Conservation (phyloP, 2,888 invertebrate genomes). For the Xanthostigma xanthostigma region DNA sequence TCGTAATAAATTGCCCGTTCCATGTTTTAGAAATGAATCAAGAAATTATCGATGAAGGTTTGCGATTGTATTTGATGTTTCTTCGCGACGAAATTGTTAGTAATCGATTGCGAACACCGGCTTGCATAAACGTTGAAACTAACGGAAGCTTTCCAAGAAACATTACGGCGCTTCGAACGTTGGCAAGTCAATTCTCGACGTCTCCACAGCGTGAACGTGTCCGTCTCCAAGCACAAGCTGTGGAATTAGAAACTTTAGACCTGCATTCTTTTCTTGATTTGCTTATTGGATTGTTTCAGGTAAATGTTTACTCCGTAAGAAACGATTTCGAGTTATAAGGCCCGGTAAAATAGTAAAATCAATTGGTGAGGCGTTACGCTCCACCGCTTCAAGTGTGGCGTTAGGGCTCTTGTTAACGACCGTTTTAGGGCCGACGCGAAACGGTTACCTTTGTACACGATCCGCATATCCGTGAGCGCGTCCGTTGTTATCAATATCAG, state of each 20-base stretch:
- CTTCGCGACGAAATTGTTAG: conserved; percentile 3
- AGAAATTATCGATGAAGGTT: conserved; percentile 5
- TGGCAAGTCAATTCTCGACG: conserved; percentile 27
- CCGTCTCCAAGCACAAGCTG: conserved; percentile 33
- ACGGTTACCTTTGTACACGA: no score
- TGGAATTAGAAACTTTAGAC: conserved; percentile 34
- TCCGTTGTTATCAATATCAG: no score
- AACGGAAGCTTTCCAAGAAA: conserved; percentile 2
- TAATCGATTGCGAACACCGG: conserved; percentile 1
- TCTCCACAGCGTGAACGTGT: conserved; percentile 35
- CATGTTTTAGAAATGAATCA: background rate
- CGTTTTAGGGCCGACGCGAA: no score
- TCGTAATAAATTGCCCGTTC: no score
- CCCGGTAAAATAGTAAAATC: no score
- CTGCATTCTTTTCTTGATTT: conserved; percentile 40
- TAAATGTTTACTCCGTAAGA: conserved; percentile 25
- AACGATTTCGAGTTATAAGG: no score
- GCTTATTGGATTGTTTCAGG: conserved; percentile 40
- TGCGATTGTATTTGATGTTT: conserved; percentile 2
- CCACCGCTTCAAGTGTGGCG: no score
- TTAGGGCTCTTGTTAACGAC: no score
- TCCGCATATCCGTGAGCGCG: no score
- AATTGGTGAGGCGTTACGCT: no score
- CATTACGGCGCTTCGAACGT: background rate
- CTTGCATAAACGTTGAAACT: background rate